Evolutionary conservation across 2,888 invertebrate genomes (phyloP).

Genomic region (Cordilura impudica): DNA sequence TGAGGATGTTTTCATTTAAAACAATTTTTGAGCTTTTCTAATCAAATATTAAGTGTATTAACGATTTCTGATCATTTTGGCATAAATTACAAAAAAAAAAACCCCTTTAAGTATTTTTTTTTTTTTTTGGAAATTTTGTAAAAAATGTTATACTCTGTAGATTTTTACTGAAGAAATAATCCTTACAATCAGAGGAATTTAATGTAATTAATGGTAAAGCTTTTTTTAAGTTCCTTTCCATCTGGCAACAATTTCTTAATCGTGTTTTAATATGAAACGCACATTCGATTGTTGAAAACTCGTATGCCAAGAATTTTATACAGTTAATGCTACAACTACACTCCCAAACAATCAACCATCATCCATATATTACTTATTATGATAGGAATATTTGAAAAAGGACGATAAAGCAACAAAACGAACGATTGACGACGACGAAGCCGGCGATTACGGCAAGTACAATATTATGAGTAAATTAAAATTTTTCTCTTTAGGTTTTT

Average conservation of each 20-base stretch:
- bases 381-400: constrained; percentile 16
- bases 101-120: too few relatives aligned
- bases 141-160: too few relatives aligned
- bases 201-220: too few relatives aligned
- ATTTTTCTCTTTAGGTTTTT: constrained; percentile 40
- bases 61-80: too few relatives aligned
- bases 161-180: too few relatives aligned
- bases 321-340: constrained; percentile 5
- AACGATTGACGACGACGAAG: constrained; percentile 33
- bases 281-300: constrained; percentile 34
- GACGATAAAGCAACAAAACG: constrained; percentile 30
- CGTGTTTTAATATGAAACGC: constrained; percentile 22
- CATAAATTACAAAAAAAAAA: too few relatives aligned
- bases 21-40: too few relatives aligned
- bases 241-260: constrained; percentile 19
- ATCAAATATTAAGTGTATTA: too few relatives aligned
- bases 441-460: constrained; percentile 10
- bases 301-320: constrained; percentile 10
- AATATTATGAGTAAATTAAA: constrained; percentile 26
- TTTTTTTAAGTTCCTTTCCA: too few relatives aligned
- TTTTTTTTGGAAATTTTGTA: too few relatives aligned
- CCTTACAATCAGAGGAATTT: too few relatives aligned
- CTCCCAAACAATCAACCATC: not conserved
- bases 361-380: not conserved
- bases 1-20: too few relatives aligned